Evolutionary conservation across 1,140 invertebrate species (phyloP).

Genomic region (Lanistes nyassanus): DNA sequence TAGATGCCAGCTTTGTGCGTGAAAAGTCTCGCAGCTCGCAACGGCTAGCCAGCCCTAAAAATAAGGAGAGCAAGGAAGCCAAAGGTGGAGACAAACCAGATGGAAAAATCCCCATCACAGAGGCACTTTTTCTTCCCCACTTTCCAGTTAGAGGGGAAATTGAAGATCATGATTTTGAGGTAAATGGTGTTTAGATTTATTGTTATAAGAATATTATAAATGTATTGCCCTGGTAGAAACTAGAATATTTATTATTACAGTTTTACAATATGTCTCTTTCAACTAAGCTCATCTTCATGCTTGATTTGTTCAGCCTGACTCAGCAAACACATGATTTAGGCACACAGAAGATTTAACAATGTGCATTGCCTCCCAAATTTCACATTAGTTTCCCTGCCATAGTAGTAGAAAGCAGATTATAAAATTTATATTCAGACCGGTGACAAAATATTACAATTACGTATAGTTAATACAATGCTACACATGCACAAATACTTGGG

Average conservation of each 20-base stretch:
- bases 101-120: constrained; percentile 76
- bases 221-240: too few species aligned
- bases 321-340: too few species aligned
- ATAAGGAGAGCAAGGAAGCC: constrained; percentile 35
- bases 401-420: too few species aligned
- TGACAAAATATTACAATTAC: too few species aligned
- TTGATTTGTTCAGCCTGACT: not conserved
- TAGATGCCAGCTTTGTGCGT: constrained; percentile 46
- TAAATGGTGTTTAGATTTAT: constrained; percentile 30
- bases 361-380: too few species aligned
- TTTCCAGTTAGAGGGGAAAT: constrained; percentile 77
- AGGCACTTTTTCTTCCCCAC: constrained; percentile 83
- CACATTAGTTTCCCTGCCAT: too few species aligned
- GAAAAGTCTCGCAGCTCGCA: constrained; percentile 45
- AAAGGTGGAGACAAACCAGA: constrained; percentile 34
- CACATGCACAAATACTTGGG: too few species aligned
- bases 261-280: not conserved
- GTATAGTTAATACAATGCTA: too few species aligned
- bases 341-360: too few species aligned
- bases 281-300: not conserved
- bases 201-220: too few species aligned
- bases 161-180: constrained; percentile 69
- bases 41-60: constrained; percentile 44
- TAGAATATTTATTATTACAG: too few species aligned
- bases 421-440: too few species aligned